phyloP scores from a whole-genome alignment of 2,113 vertebrate species.

The Microtus richardsoni region DNA sequence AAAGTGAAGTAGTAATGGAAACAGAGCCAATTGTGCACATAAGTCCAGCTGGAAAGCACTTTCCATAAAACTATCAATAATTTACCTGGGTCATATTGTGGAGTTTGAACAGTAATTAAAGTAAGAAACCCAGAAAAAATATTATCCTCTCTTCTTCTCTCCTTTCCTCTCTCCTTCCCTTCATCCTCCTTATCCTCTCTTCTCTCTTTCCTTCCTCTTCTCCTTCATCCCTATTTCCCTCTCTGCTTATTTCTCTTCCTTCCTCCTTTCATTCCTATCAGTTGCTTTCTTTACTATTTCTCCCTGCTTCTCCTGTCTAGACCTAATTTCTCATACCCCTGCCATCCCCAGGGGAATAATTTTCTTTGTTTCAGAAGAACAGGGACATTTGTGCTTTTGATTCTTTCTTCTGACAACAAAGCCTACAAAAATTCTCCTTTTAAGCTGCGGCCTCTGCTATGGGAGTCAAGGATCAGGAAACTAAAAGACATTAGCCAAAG shows the following conservation, averaged over 20 bases:
- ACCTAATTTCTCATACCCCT: neutral
- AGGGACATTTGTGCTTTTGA: neutral
- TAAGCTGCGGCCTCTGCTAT: neutral
- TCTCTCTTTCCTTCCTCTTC: accelerated
- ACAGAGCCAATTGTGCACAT: constrained; percentile 69
- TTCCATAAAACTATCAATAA: constrained; percentile 68
- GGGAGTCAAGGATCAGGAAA: constrained; percentile 20
- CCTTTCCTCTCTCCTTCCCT: neutral
- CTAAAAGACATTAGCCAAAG: neutral
- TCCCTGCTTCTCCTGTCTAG: neutral
- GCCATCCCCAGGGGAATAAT: neutral
- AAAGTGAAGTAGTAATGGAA: constrained; percentile 72
- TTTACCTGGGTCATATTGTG: constrained; percentile 64
- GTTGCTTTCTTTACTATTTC: neutral
- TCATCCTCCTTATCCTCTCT: neutral
- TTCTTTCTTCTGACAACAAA: constrained; percentile 55
- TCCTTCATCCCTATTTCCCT: accelerated
- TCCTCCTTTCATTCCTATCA: neutral
- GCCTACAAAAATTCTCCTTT: constrained; percentile 12
- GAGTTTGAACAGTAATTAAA: constrained; percentile 35
- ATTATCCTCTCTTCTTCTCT: too few relatives aligned
- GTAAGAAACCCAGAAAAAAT: neutral
- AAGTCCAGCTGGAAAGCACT: constrained; percentile 67
- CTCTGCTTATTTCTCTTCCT: too few relatives aligned
- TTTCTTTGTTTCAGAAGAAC: neutral